Base-by-base conservation (phyloP, 2,888 invertebrate species). In the Digitonthophagus gazella region DNA sequence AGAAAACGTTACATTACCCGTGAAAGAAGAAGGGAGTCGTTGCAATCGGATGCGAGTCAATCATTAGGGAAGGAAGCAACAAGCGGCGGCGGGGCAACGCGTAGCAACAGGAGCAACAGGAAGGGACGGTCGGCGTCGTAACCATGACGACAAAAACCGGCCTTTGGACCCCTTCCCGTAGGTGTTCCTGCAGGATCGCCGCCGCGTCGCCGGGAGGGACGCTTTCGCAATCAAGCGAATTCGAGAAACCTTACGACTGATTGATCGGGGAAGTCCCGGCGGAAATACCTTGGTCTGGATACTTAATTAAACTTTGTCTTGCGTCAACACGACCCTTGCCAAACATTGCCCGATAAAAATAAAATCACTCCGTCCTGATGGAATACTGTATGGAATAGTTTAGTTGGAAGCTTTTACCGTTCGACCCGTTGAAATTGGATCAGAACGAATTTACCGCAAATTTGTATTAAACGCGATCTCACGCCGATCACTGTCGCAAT, bases 201-300 rank as follows among this genome's bases (percentile, higher is more conserved):
- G 61, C 5, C 16, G 61, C 16, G 56, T 4, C 14, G 18, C 19
- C 61, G 61, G 61, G 61, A 19, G n/a, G 61, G 18, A 18, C 61
- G 61, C 19, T 61, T 61, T 61, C 20, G 61, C 61, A 61, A 61
- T 61, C 61, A 61, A 61, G 61, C n/a, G 61, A 61, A 61, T 61
- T 61, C 61, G 61, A 19, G 61, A 20, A 16, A 61, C 19, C 61
- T 20, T 19, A 14, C 61, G 61, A 61, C 61, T 61, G 61, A 61
- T 61, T 61, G 61, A 61, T 20, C 61, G 19, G n/a, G 16, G 61
- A 20, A 61, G 20, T n/a, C 61, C 61, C 61, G 19, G 6, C 19
- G 20, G 61, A 61, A 61, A 61, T 61, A 61, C 61, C 61, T 61
- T 18, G 19, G 61, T 20, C 61, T 61, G n/a, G 61, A 61, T 61